A percentile compares a stretch with the other conserved stretches of the same genome.
Conservation (phyloP, 2,113 vertebrate species). For the Phylloscopus trochilus region DNA sequence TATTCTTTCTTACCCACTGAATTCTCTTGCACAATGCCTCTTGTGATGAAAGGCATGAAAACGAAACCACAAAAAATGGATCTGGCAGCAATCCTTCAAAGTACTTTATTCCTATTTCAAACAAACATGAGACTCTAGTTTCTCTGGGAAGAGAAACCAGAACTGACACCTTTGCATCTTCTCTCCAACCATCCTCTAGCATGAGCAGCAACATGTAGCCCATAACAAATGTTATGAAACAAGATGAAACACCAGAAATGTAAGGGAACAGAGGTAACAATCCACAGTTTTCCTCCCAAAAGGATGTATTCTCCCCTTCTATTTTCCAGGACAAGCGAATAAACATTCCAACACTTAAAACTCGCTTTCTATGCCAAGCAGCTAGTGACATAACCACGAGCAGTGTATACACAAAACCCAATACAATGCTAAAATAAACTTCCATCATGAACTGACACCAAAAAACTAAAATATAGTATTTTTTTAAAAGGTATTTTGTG, state of each 20-base stretch:
- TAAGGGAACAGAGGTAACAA: not conserved
- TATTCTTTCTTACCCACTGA: not conserved
- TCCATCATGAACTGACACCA: not conserved
- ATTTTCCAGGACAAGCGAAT: not conserved
- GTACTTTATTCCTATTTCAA: not conserved
- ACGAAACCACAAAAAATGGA: not conserved
- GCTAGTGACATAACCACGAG: not conserved
- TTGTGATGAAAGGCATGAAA: not conserved
- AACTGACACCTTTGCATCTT: not conserved
- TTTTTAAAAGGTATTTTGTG: accelerated
- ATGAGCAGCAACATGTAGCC: not conserved
- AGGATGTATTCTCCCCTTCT: not conserved
- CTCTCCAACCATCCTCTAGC: not conserved
- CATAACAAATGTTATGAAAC: not conserved
- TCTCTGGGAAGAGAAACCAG: not conserved
- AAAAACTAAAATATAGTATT: not conserved
- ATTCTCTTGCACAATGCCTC: not conserved
- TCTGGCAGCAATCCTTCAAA: not conserved
- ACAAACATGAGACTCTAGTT: not conserved
- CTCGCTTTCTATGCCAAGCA: not conserved
- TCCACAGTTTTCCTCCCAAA: not conserved
- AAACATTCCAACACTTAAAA: not conserved
- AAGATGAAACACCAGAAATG: not conserved
- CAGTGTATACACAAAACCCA: not conserved
- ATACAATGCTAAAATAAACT: not conserved